Percentiles rank a stretch among this genome's conserved stretches.
phyloP scores from a whole-genome alignment of 2,113 vertebrate genomes.

The Alosa alosa region DNA sequence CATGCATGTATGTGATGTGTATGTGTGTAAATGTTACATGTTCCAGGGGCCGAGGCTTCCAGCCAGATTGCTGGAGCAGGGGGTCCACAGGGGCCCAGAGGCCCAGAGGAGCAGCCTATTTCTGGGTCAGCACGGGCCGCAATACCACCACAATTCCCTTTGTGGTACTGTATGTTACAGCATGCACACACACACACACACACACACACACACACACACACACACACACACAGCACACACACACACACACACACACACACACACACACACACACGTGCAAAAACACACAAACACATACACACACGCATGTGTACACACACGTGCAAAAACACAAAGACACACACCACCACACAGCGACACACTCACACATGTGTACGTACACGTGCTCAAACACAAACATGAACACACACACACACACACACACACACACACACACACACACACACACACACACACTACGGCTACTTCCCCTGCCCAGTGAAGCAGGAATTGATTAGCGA shows the following conservation, averaged over 20 bases:
- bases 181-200: not conserved
- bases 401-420: not conserved
- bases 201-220: too few relatives aligned
- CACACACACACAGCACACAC: not conserved
- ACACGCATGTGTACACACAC: not conserved
- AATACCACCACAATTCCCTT: too few relatives aligned
- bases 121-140: too few relatives aligned
- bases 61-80: too few relatives aligned
- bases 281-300: not conserved
- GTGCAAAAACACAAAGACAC: not conserved
- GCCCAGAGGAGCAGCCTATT: not conserved
- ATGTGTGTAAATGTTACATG: too few relatives aligned
- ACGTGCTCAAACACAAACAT: not conserved
- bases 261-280: not conserved
- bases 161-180: not conserved
- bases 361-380: not conserved
- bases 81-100: too few relatives aligned
- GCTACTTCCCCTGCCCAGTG: too few relatives aligned
- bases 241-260: not conserved
- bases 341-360: not conserved
- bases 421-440: not conserved
- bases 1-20: too few relatives aligned
- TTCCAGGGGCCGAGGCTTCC: too few relatives aligned
- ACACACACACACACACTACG: not conserved
- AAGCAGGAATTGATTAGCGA: too few relatives aligned